Conservation (phyloP, 2,888 invertebrate species). For the Tetragnatha montana region DNA sequence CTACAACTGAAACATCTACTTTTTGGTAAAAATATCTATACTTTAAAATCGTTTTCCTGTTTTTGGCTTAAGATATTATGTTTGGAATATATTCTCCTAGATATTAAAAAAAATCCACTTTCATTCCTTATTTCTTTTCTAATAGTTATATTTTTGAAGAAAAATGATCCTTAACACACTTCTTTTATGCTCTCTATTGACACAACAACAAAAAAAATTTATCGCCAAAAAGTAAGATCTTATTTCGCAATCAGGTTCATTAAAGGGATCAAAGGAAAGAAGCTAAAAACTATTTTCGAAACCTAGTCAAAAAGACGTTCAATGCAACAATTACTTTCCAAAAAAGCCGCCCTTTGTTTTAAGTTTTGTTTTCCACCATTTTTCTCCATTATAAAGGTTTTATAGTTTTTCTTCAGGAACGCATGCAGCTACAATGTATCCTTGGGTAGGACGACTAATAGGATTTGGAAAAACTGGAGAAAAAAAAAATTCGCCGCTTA, state of each 20-base stretch:
- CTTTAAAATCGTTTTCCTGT: too few species aligned
- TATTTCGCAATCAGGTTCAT: background rate
- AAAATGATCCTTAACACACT: too few species aligned
- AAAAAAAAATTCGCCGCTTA: constrained; percentile 8
- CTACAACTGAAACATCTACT: too few species aligned
- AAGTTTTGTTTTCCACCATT: background rate
- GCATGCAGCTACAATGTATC: constrained; percentile 13
- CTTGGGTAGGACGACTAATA: constrained; percentile 22
- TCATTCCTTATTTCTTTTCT: too few species aligned
- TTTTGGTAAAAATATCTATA: too few species aligned
- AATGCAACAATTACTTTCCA: background rate
- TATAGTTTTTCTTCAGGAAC: constrained; percentile 3
- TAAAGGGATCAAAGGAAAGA: background rate
- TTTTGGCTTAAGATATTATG: too few species aligned
- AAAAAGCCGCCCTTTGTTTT: background rate
- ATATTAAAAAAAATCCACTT: too few species aligned
- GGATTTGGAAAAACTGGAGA: constrained; percentile 27
- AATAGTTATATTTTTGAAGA: too few species aligned
- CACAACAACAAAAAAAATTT: too few species aligned
- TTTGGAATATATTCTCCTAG: too few species aligned
- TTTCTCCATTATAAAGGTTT: constrained; percentile 3
- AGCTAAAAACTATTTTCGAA: background rate
- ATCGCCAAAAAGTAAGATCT: background rate
- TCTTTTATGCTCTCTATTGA: too few species aligned
- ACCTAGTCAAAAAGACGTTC: background rate